Conservation (phyloP, 2,113 vertebrate genomes). For the Lagopus leucura region DNA sequence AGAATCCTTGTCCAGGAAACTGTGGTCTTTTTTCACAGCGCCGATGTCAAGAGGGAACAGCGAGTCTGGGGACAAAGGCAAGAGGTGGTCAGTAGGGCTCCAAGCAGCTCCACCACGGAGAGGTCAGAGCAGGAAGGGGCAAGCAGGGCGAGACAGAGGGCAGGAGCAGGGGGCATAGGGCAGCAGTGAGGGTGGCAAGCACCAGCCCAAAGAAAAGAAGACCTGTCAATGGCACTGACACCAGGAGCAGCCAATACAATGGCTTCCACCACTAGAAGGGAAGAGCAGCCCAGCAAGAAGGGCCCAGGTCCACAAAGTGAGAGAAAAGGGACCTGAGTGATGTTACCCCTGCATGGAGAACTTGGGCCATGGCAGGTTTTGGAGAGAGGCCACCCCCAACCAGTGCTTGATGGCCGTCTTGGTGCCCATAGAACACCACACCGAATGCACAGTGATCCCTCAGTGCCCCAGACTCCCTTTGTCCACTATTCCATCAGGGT, state of each 20-base stretch:
- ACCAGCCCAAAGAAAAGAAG: accelerated
- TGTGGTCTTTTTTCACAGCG: slow-evolving; percentile 85
- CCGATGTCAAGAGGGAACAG: slow-evolving; percentile 82
- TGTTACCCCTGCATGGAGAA: neutral
- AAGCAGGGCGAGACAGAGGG: neutral
- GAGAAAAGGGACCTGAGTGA: no score
- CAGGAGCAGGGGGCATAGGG: neutral
- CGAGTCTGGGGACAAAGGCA: slow-evolving; percentile 43
- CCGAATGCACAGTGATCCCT: accelerated
- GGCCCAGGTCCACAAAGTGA: neutral
- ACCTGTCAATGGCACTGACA: neutral
- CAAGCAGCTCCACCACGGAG: neutral
- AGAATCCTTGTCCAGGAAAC: slow-evolving; percentile 87
- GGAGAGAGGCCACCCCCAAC: neutral
- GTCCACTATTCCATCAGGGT: neutral
- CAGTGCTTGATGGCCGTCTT: neutral
- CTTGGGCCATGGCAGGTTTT: accelerated
- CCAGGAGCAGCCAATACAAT: neutral
- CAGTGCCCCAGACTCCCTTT: neutral
- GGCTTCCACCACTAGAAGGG: neutral
- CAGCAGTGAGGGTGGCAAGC: accelerated
- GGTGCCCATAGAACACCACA: neutral
- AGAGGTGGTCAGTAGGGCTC: neutral
- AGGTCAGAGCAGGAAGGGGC: neutral
- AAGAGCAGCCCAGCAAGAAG: neutral